Conservation (phyloP, 2,888 invertebrate species). For the Dermolepida albohirtum region DNA sequence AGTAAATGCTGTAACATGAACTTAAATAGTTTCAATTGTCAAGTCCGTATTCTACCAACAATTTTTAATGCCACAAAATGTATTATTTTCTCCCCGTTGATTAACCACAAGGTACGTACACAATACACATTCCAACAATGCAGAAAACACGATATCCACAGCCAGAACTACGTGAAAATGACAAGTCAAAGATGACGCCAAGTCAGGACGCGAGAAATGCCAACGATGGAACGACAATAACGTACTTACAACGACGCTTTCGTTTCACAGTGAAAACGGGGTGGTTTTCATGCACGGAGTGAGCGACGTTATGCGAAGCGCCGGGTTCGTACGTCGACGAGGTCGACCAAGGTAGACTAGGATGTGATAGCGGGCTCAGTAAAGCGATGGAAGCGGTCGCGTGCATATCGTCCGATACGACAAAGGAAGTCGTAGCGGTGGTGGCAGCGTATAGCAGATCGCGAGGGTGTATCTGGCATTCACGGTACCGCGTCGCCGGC, state of each 20-base stretch:
- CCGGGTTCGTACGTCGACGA: constrained; percentile 43
- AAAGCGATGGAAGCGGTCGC: constrained; percentile 50
- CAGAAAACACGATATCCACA: neutral
- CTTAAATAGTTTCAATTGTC: no score
- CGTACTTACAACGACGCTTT: neutral
- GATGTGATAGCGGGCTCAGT: constrained; percentile 48
- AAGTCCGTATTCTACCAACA: no score
- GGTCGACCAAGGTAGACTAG: constrained; percentile 43
- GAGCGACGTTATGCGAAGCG: constrained; percentile 29
- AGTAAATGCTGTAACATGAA: no score
- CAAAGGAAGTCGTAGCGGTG: constrained; percentile 34
- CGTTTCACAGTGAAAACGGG: constrained; percentile 1
- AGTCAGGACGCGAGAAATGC: no score
- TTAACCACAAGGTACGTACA: no score
- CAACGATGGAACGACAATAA: no score
- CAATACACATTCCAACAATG: neutral
- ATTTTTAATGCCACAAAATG: no score
- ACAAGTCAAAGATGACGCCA: neutral
- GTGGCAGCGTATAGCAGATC: constrained; percentile 30
- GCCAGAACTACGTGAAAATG: constrained; percentile 3
- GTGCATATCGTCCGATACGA: constrained; percentile 44
- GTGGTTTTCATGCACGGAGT: constrained; percentile 23
- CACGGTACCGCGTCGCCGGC: neutral
- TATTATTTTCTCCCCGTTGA: no score
- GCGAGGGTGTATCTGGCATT: constrained; percentile 40